Percentiles rank a stretch among this genome's conserved stretches.
Evolutionary conservation across 1,140 invertebrate species (phyloP).

Genomic region (Sarcophaga peregrina): DNA sequence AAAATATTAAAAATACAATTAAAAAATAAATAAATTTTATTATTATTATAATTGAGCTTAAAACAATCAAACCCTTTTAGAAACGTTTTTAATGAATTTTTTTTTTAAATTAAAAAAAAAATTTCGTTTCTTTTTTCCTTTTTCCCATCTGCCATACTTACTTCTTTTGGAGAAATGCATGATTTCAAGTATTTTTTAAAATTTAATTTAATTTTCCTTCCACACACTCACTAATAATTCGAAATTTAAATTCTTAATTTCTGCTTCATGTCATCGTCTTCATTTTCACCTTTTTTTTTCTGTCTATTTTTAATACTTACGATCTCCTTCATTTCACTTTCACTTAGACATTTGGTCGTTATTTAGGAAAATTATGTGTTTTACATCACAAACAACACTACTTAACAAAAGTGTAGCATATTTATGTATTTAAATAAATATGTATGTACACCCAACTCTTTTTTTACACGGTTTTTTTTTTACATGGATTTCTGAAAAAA

Average conservation of each 20-base stretch:
- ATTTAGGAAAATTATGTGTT: not conserved
- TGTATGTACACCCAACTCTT: no score
- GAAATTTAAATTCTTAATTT: not conserved
- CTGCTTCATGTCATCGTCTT: not conserved
- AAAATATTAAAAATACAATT: constrained; percentile 21
- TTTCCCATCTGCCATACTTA: not conserved
- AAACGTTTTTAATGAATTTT: no score
- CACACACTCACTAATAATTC: not conserved
- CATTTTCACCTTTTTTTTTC: not conserved
- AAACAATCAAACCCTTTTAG: constrained; percentile 42
- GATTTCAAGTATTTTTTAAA: constrained; percentile 8
- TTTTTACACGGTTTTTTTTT: no score
- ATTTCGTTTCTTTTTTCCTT: not conserved
- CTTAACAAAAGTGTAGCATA: no score
- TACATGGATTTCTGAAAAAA: no score
- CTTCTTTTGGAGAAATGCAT: constrained; percentile 28
- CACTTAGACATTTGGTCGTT: not conserved
- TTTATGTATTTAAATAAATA: no score
- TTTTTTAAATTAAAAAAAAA: not conserved
- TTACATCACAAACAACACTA: not conserved
- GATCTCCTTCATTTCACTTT: not conserved
- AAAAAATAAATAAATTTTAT: not conserved
- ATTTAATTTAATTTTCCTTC: not conserved
- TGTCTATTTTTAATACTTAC: constrained; percentile 14
- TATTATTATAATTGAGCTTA: constrained; percentile 42